These are phyloP conservation scores for Harpalus rubripes DNA, from an alignment of 2,888 invertebrate genomes.

Conservation along the genomic window DNA sequence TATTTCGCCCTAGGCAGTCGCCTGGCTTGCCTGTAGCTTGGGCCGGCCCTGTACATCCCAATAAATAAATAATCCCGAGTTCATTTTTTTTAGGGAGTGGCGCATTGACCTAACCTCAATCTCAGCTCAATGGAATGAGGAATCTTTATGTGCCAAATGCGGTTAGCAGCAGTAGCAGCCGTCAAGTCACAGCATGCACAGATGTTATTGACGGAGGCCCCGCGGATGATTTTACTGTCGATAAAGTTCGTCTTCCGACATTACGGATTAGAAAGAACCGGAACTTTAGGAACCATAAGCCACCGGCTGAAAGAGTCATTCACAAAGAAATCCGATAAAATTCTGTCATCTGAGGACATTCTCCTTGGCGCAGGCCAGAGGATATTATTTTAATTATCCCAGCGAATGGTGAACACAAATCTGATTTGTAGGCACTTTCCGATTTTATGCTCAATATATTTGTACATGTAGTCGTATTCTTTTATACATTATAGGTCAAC, in stretches of 20 bases:
- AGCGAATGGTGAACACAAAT: not conserved
- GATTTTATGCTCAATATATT: not conserved
- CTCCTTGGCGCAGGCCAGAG: not conserved
- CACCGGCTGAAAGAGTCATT: conserved; percentile 1
- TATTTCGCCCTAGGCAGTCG: too few species aligned
- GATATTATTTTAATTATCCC: conserved; percentile 1
- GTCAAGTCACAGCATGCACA: conserved; percentile 18
- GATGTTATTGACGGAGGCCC: conserved; percentile 28
- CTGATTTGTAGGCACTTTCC: not conserved
- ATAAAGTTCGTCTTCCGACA: conserved; percentile 17
- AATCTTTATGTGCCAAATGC: conserved; percentile 17
- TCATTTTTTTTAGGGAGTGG: too few species aligned
- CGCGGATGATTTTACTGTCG: conserved; percentile 24
- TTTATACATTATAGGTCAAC: too few species aligned
- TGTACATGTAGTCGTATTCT: too few species aligned
- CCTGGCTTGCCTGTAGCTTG: too few species aligned
- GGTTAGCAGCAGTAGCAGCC: not conserved
- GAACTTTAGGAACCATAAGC: conserved; percentile 15
- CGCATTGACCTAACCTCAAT: not conserved
- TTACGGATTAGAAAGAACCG: not conserved
- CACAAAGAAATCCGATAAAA: conserved; percentile 4
- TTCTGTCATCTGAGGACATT: not conserved
- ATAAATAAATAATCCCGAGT: too few species aligned
- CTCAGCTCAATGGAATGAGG: not conserved
- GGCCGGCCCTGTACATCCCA: too few species aligned